A percentile compares a stretch with the other conserved stretches of the same genome.
Conservation (phyloP, 2,113 vertebrate species). For the Tachysurus fulvidraco region DNA sequence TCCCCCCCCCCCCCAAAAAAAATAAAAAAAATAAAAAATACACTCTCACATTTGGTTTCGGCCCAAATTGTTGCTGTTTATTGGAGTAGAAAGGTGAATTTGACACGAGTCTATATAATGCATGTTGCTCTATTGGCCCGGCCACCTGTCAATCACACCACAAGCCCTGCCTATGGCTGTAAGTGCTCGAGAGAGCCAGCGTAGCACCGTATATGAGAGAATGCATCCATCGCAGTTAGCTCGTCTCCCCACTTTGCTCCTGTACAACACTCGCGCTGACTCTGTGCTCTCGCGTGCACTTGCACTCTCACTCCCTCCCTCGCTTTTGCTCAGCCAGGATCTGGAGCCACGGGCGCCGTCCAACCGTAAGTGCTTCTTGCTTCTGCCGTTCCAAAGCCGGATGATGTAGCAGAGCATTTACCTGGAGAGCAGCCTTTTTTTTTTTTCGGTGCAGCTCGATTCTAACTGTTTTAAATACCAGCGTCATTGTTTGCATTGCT, state of each 20-base stretch:
- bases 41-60: neutral
- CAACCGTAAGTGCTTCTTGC: conserved; percentile 51
- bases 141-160: conserved; percentile 19
- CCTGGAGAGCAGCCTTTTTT: neutral
- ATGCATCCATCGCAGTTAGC: conserved; percentile 47
- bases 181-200: neutral
- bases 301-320: neutral
- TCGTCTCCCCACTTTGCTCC: conserved; percentile 10
- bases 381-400: neutral
- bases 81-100: conserved; percentile 1
- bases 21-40: no score
- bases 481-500: neutral
- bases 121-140: neutral
- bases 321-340: conserved; percentile 54
- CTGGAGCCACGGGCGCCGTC: conserved; percentile 59
- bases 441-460: neutral
- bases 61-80: conserved; percentile 4
- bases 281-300: conserved; percentile 9
- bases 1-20: no score
- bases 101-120: neutral
- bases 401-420: conserved; percentile 2
- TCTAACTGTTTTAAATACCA: neutral
- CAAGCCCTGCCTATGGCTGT: conserved; percentile 21
- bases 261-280: conserved; percentile 1
- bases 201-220: conserved; percentile 51